phyloP scores from a whole-genome alignment of 2,888 invertebrate species.

The Lepidocyrtinus sp. region DNA sequence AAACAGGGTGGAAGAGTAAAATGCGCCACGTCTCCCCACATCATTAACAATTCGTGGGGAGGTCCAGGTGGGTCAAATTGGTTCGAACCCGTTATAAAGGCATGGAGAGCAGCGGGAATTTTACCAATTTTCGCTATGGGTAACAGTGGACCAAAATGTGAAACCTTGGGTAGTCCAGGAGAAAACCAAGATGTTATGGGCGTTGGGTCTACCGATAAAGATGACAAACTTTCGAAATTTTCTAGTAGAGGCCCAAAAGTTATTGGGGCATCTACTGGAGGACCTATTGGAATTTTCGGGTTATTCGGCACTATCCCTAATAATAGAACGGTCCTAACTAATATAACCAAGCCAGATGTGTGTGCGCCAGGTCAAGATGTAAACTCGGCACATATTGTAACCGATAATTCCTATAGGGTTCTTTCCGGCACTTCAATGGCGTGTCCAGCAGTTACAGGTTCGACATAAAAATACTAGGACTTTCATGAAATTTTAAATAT shows the following conservation, averaged over 20 bases:
- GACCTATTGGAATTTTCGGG: not conserved
- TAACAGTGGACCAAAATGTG: constrained; percentile 48
- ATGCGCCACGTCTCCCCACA: constrained; percentile 45
- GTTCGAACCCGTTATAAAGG: constrained; percentile 33
- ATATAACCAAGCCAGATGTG: constrained; percentile 37
- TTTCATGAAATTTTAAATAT: not conserved
- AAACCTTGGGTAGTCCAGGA: constrained; percentile 37
- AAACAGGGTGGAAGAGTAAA: not conserved
- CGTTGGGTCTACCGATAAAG: constrained; percentile 40
- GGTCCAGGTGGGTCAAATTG: constrained; percentile 31
- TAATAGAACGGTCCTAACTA: not conserved
- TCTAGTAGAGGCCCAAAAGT: constrained; percentile 41
- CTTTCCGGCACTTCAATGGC: constrained; percentile 53
- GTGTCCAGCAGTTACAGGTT: constrained; percentile 25
- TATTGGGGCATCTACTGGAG: not conserved
- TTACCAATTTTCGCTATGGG: constrained; percentile 55
- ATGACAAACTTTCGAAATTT: constrained; percentile 35
- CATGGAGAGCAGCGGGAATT: constrained; percentile 43
- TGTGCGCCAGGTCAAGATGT: constrained; percentile 41
- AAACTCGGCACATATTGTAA: constrained; percentile 17
- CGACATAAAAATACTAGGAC: not conserved
- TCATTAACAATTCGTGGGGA: constrained; percentile 60
- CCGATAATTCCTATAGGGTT: constrained; percentile 26
- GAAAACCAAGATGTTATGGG: constrained; percentile 39
- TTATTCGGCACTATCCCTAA: not conserved